phyloP scores from a whole-genome alignment of 2,888 invertebrate genomes.

The Amphipoea lucens region DNA sequence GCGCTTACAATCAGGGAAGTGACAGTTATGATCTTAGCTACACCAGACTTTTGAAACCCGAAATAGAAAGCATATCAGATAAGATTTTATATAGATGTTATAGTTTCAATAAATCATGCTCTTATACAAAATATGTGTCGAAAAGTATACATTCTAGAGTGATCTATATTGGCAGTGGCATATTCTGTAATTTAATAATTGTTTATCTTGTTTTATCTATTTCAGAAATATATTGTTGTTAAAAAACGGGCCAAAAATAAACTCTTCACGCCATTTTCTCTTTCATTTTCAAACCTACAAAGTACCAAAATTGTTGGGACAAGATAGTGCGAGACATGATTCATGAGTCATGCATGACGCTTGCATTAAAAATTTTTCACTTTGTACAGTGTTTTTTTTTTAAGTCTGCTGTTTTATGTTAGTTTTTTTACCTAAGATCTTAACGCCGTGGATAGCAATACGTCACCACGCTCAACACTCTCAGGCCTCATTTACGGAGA shows the following conservation, averaged over 20 bases:
- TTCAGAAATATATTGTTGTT: constrained; percentile 82
- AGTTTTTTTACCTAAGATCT: too few relatives aligned
- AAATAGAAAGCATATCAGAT: constrained; percentile 69
- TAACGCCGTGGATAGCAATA: too few relatives aligned
- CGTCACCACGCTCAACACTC: too few relatives aligned
- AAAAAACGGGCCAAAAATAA: constrained; percentile 85
- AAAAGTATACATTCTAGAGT: constrained; percentile 50
- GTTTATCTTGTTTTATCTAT: constrained; percentile 72
- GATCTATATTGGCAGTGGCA: constrained; percentile 66
- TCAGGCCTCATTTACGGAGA: too few relatives aligned
- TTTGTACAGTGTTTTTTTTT: too few relatives aligned
- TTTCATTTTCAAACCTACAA: constrained; percentile 43
- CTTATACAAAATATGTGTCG: constrained; percentile 59
- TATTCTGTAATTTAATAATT: constrained; percentile 66
- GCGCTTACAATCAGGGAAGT: constrained; percentile 16
- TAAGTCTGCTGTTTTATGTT: too few relatives aligned
- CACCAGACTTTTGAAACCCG: constrained; percentile 56
- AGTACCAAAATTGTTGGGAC: too few relatives aligned
- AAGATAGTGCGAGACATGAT: too few relatives aligned
- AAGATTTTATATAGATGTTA: constrained; percentile 67
- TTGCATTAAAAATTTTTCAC: too few relatives aligned
- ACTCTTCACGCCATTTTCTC: constrained; percentile 86
- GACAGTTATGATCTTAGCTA: constrained; percentile 29
- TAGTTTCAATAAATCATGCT: constrained; percentile 71
- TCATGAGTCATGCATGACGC: too few relatives aligned